phyloP scores from a whole-genome alignment of 2,888 invertebrate species.

The Zaprionus lineosus region DNA sequence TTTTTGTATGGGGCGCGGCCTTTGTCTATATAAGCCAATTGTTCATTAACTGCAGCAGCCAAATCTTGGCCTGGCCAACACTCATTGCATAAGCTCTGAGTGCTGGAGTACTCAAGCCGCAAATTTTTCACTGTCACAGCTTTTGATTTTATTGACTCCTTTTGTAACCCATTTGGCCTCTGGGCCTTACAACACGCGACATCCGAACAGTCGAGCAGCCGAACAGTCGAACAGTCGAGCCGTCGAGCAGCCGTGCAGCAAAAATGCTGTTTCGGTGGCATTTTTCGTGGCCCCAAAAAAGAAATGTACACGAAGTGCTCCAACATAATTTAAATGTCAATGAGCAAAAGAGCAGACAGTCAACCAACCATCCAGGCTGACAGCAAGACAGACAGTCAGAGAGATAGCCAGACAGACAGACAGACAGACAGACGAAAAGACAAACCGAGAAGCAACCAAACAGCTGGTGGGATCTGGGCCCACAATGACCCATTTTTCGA shows the following conservation, averaged over 20 bases:
- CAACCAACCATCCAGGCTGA: neutral
- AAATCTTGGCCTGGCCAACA: slow-evolving; percentile 24
- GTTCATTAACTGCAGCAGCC: slow-evolving; percentile 48
- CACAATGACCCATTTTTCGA: slow-evolving; percentile 35
- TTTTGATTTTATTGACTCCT: slow-evolving; percentile 4
- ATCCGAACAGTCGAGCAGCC: slow-evolving; percentile 42
- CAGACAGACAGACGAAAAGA: too few relatives aligned
- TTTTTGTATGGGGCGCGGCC: slow-evolving; percentile 50
- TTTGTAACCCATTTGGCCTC: slow-evolving; percentile 47
- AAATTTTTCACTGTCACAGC: slow-evolving; percentile 71
- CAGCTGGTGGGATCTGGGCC: slow-evolving; percentile 34
- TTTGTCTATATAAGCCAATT: slow-evolving; percentile 55
- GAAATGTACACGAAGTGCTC: slow-evolving; percentile 42
- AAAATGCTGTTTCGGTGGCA: slow-evolving; percentile 61
- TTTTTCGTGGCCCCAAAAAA: slow-evolving; percentile 54
- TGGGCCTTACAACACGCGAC: slow-evolving; percentile 65
- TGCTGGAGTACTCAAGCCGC: too few relatives aligned
- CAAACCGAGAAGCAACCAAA: slow-evolving; percentile 14
- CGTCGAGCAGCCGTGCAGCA: too few relatives aligned
- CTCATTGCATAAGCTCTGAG: slow-evolving; percentile 60
- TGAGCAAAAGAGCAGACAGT: slow-evolving; percentile 52
- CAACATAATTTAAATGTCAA: slow-evolving; percentile 72
- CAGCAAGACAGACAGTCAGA: neutral
- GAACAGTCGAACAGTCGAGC: too few relatives aligned
- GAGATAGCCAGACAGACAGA: neutral